Evolutionary conservation across 1,140 invertebrate species (phyloP), one percentile per base, ranked within the genome.

Genomic region (Drosophila elegans): DNA sequence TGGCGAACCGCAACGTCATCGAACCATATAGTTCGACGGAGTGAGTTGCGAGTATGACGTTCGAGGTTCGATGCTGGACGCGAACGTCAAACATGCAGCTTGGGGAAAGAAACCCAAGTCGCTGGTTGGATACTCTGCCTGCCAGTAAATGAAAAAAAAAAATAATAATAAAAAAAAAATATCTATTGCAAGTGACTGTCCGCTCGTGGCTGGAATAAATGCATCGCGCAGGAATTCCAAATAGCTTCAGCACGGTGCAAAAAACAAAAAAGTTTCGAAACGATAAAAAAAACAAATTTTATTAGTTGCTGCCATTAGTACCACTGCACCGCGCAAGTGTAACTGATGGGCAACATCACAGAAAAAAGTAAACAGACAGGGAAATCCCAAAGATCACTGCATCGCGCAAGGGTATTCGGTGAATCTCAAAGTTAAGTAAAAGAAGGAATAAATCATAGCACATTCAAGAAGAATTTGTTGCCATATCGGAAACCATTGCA

Each of bases 141-240:
- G 46, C 7, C 46, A n/a, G 29, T 49, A 51, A 51, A 34, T 51
- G n/a, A 51, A 51, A 51, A 51, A 34, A 34, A 34, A n/a, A 5
- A 32, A 32, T 32, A 21, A 21, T 21, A 21, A 21, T 21, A 21
- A 34, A 51, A 51, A 34, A 0, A 9, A 51, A 13, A 51, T 51
- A 51, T 34, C 29, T 34, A 51, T 7, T 51, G 48, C 48, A 48
- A 48, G 46, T 48, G 46, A 48, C 46, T 48, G 25, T n/a, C 46
- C 46, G 25, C 46, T 48, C 46, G 25, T 48, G 46, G 46, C 46
- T 29, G 25, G 12, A 48, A 48, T 48, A 48, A 48, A 48, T 48
- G 46, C 46, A 48, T 48, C 21, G 25, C 46, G 46, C 46, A 48
- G 11, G 46, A 46, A 49, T 49, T 49, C 21, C 44, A 27, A n/a